phyloP scores from a whole-genome alignment of 1,140 invertebrate genomes.

The Pseudomyrmex cubaensis region DNA sequence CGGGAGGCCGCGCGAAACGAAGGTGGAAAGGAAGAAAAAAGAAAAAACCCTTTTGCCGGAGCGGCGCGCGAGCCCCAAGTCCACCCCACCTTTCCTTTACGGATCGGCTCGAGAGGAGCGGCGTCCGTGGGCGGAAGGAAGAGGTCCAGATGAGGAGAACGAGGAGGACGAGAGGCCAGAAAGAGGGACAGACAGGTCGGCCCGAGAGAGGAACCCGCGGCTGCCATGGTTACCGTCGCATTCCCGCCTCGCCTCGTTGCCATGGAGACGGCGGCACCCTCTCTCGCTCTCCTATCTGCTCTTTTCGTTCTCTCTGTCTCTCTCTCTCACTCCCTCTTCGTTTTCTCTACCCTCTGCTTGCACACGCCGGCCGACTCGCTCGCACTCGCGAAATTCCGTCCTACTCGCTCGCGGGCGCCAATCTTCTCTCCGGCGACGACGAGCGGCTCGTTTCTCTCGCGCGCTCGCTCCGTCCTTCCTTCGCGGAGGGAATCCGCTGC shows the following conservation, averaged over 20 bases:
- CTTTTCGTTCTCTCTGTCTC: slow-evolving; percentile 9
- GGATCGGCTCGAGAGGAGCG: slow-evolving; percentile 61
- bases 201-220: slow-evolving; percentile 80
- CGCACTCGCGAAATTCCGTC: slow-evolving; percentile 55
- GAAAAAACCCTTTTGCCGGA: slow-evolving; percentile 58
- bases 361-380: slow-evolving; percentile 27
- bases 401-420: slow-evolving; percentile 61
- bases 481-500: slow-evolving; percentile 57
- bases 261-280: slow-evolving; percentile 79
- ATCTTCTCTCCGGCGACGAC: slow-evolving; percentile 61
- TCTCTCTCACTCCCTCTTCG: neutral
- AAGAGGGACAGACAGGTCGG: slow-evolving; percentile 84
- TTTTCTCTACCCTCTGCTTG: slow-evolving; percentile 29
- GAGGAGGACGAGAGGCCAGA: slow-evolving; percentile 78
- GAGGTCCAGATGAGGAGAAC: slow-evolving; percentile 79
- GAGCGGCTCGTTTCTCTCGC: slow-evolving; percentile 39
- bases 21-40: slow-evolving; percentile 49
- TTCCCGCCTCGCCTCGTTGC: slow-evolving; percentile 85
- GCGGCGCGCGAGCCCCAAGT: slow-evolving; percentile 54
- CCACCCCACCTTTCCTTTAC: slow-evolving; percentile 67
- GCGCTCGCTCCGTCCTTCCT: slow-evolving; percentile 76
- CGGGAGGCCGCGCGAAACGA: slow-evolving; percentile 30
- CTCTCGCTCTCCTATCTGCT: slow-evolving; percentile 60
- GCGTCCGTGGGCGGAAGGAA: slow-evolving; percentile 81
- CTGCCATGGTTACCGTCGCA: slow-evolving; percentile 86